A percentile compares a stretch with the other conserved stretches of the same genome.
These are phyloP conservation scores for Amazona ochrocephala DNA, from an alignment of 2,797 vertebrate genomes.

Conservation along the genomic window DNA sequence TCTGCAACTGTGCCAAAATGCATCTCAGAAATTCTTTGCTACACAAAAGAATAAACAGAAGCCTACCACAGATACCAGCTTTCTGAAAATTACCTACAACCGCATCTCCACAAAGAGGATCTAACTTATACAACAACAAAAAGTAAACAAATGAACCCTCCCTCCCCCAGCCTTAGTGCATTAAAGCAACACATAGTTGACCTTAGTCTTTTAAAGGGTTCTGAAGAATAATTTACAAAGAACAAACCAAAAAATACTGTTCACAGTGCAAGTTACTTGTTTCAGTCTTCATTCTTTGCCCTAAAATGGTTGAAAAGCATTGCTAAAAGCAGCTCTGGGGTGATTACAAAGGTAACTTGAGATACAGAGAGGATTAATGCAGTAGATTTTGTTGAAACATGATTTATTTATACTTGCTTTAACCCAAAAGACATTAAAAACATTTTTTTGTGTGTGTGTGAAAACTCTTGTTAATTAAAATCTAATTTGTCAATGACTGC, in stretches of 20 bases:
- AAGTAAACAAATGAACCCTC: not conserved
- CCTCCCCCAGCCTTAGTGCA: not conserved
- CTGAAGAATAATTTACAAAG: not conserved
- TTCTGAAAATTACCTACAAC: not conserved
- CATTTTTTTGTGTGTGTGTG: not conserved
- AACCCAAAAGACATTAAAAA: conserved; percentile 14
- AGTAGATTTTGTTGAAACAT: not conserved
- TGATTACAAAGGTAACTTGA: conserved; percentile 28
- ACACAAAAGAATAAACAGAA: conserved; percentile 10
- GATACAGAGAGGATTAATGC: conserved; percentile 4
- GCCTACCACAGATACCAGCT: not conserved
- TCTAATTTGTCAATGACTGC: conserved; percentile 34
- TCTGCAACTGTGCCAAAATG: not conserved
- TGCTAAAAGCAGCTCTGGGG: not conserved
- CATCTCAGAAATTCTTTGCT: not conserved
- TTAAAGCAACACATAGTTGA: not conserved
- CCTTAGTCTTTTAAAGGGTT: not conserved
- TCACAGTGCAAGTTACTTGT: not conserved
- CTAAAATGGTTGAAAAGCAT: not conserved
- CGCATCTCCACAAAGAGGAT: not conserved
- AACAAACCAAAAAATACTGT: conserved; percentile 4
- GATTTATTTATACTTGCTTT: not conserved
- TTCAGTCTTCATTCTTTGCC: conserved; percentile 11
- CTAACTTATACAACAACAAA: not conserved
- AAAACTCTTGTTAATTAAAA: conserved; percentile 47